Evolutionary conservation across 1,140 invertebrate genomes (phyloP), one percentile per base, ranked within the genome.

Genomic region (Chelonus insularis): DNA sequence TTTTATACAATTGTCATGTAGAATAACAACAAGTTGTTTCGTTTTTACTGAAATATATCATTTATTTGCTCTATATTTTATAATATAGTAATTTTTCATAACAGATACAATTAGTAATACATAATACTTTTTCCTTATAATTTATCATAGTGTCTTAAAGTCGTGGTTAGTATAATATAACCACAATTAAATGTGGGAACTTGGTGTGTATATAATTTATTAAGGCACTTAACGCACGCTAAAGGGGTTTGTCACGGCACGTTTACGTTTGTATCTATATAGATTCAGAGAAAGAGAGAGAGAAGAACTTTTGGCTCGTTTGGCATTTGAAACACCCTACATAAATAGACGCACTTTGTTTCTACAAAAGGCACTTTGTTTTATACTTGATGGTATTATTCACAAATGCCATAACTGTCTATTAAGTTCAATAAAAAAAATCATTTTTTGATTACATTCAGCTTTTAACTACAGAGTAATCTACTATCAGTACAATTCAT

Each of bases 291-390:
- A 68, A 62, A 63, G 67, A n/a, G n/a, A n/a, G n/a, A n/a, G n/a
- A n/a, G n/a, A n/a, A n/a, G n/a, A n/a, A n/a, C n/a, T 68, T 70
- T 74, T 69, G 58, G 65, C 66, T 70, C 69, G 69, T 72, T 74
- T 67, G 70, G 74, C 67, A 72, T 73, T 74, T 71, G 64, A 73
- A 66, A 71, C 64, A 72, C 66, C 66, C 65, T 62, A 65, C 72
- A 73, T 72, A 76, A 76, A 75, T 74, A 76, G 73, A 73, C 67
- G 65, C 70, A 74, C 71, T 75, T 75, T 74, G 70, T 68, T 73
- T 65, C 69, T 70, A 72, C 67, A 70, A 72, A 74, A 72, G 68
- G 69, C 69, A 75, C 73, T 76, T 76, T 74, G 67, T 75, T 71
- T 65, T 58, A n/a, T 43, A 51, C 25, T 48, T 29, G 18, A 25